These are phyloP conservation scores for Gymnoscopelus braueri DNA, from an alignment of 2,797 vertebrate species.

Conservation along the genomic window DNA sequence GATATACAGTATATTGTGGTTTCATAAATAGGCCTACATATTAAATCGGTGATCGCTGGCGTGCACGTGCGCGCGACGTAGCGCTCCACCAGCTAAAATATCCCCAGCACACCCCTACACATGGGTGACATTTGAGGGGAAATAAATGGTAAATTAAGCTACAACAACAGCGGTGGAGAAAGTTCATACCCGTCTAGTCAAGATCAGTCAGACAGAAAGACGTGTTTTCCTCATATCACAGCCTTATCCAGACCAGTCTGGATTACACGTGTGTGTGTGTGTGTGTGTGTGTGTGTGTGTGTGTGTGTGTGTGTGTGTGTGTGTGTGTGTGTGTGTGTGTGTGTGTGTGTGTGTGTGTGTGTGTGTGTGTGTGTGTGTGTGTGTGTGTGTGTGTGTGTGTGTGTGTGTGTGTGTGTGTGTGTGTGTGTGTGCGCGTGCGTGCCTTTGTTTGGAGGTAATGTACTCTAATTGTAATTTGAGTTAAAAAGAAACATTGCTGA, in stretches of 20 bases:
- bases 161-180: conserved; percentile 7
- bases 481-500: too few species aligned
- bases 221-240: conserved; percentile 6
- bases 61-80: too few species aligned
- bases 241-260: background rate
- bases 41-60: too few species aligned
- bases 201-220: background rate
- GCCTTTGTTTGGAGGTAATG: too few species aligned
- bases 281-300: background rate
- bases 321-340: background rate
- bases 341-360: background rate
- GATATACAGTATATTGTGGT: too few species aligned
- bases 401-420: background rate
- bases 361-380: background rate
- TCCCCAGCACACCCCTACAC: background rate
- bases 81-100: too few species aligned
- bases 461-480: too few species aligned
- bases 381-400: background rate
- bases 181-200: conserved; percentile 5
- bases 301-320: too few species aligned
- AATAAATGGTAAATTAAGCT: background rate
- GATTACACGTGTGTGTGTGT: conserved; percentile 6
- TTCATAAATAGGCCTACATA: too few species aligned
- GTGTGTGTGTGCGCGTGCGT: background rate
- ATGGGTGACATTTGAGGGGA: conserved; percentile 19